A percentile compares a stretch with the other conserved stretches of the same genome.
Conservation (phyloP, 2,888 invertebrate genomes). For the Oscheius sp. region DNA sequence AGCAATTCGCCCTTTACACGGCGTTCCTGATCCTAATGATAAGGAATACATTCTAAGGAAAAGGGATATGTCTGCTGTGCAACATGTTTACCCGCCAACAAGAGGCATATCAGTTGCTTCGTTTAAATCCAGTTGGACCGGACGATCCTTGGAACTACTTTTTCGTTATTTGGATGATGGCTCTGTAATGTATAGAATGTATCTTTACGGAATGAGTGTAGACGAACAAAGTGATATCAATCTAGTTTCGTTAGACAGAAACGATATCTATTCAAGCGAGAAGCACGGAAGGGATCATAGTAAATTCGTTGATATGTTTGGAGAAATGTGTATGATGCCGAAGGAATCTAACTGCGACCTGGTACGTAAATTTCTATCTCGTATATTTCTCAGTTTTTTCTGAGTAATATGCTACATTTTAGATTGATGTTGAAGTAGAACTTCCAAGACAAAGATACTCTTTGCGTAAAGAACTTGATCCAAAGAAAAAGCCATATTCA, state of each 20-base stretch:
- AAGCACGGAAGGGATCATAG: neutral
- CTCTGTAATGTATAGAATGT: constrained; percentile 7
- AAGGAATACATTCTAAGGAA: neutral
- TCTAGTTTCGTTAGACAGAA: neutral
- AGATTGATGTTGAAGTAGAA: constrained; percentile 11
- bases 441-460: neutral
- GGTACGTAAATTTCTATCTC: neutral
- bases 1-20: constrained; percentile 4
- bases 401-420: too few relatives aligned
- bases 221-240: neutral
- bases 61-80: neutral
- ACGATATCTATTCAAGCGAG: neutral
- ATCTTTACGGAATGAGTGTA: neutral
- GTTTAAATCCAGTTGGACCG: too few relatives aligned
- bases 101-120: constrained; percentile 32
- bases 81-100: constrained; percentile 21
- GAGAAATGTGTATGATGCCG: neutral
- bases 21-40: constrained; percentile 9
- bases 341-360: neutral
- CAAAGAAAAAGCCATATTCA: neutral
- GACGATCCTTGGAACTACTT: constrained; percentile 4
- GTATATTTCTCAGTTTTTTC: neutral
- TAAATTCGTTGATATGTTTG: neutral
- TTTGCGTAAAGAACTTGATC: neutral
- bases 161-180: constrained; percentile 24